Conservation (phyloP, 2,888 invertebrate genomes). For the Koerneria pararmatus region DNA sequence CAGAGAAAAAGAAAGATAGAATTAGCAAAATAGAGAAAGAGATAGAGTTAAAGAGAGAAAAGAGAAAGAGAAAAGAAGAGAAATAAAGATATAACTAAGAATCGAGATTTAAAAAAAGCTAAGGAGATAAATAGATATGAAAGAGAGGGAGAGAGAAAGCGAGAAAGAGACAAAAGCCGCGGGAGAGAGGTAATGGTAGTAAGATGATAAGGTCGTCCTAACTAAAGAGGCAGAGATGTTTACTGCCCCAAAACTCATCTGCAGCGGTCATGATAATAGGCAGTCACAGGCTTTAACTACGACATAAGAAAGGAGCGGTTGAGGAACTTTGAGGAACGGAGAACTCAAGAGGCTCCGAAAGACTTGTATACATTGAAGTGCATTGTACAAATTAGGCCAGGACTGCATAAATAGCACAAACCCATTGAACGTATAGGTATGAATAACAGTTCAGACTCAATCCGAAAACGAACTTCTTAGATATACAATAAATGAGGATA, state of each 20-base stretch:
- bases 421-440: background rate
- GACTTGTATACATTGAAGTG: background rate
- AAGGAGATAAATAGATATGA: background rate
- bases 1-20: background rate
- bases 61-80: slow-evolving; percentile 10
- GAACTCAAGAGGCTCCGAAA: background rate
- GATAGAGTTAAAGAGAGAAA: background rate
- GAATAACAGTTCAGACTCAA: background rate
- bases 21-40: background rate
- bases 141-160: background rate
- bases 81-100: background rate
- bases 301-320: background rate
- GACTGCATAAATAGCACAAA: background rate
- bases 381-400: background rate
- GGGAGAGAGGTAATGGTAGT: no score
- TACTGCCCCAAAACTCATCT: no score
- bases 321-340: background rate
- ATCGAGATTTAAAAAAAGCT: background rate
- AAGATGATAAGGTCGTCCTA: no score
- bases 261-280: background rate
- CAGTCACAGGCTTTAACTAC: background rate
- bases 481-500: no score
- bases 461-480: no score
- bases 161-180: slow-evolving; percentile 2
- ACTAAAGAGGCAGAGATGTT: no score